These are phyloP conservation scores for Caenorhabditis auriculariae DNA, from an alignment of 2,888 invertebrate genomes.

Conservation along the genomic window DNA sequence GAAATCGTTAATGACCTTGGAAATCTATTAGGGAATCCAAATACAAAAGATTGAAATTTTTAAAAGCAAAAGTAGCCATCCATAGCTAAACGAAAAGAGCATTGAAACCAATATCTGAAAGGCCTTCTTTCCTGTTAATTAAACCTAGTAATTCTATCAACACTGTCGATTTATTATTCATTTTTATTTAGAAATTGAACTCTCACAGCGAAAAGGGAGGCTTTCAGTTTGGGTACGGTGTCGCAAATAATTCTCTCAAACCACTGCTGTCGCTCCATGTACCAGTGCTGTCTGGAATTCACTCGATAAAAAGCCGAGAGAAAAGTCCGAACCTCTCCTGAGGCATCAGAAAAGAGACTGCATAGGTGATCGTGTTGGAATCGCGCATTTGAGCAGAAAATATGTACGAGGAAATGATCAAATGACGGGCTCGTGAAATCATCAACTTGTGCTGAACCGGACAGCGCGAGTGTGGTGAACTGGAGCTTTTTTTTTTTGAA, in stretches of 20 bases:
- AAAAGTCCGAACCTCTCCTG: conserved; percentile 26
- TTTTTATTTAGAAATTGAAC: background rate
- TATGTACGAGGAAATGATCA: conserved; percentile 48
- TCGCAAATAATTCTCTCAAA: conserved; percentile 43
- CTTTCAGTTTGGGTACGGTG: conserved; percentile 44
- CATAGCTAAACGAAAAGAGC: background rate
- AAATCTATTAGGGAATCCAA: too few species aligned
- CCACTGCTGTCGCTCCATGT: conserved; percentile 43
- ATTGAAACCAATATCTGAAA: background rate
- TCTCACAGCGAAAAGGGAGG: conserved; percentile 34
- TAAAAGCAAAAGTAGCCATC: background rate
- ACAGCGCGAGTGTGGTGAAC: conserved; percentile 21
- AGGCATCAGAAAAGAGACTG: conserved; percentile 51
- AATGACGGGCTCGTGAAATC: conserved; percentile 44
- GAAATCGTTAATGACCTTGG: too few species aligned
- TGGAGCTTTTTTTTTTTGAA: too few species aligned
- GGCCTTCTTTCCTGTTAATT: too few species aligned
- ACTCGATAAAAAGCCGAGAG: background rate
- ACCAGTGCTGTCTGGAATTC: conserved; percentile 50
- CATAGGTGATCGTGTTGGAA: conserved; percentile 42
- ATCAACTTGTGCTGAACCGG: conserved; percentile 53
- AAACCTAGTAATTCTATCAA: background rate
- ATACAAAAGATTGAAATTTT: background rate
- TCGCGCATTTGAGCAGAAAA: conserved; percentile 38
- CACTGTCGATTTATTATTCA: background rate